phyloP scores from a whole-genome alignment of 35 echinoderm and acorn worm species.

The Apostichopus japonicus region DNA sequence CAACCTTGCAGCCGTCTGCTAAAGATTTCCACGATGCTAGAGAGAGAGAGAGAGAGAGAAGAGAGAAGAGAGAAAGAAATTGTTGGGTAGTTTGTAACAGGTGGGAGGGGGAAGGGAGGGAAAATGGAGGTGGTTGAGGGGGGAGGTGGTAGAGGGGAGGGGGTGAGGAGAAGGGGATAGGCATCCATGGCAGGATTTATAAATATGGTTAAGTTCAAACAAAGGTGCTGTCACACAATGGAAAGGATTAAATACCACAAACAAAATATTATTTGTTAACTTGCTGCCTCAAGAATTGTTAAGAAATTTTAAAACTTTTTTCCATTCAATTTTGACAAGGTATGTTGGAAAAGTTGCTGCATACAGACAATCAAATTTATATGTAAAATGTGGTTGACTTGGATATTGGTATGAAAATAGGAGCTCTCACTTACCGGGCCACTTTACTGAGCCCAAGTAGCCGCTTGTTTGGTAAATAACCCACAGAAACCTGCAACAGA shows the following conservation, averaged over 20 bases:
- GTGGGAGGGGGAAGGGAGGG: no score
- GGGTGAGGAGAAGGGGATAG: neutral
- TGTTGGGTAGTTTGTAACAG: neutral
- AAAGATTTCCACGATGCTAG: slow-evolving; percentile 94
- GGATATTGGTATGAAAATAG: neutral
- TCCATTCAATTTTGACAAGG: no score
- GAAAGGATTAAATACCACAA: no score
- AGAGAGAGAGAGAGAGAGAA: slow-evolving; percentile 36
- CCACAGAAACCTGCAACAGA: slow-evolving; percentile 84
- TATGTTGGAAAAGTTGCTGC: no score
- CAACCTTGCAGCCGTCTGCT: slow-evolving; percentile 96
- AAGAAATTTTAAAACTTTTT: no score
- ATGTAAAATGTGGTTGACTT: no score
- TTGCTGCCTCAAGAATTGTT: no score
- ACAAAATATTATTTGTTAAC: neutral
- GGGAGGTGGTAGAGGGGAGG: no score
- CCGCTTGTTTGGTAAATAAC: slow-evolving; percentile 92
- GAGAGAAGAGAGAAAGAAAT: neutral
- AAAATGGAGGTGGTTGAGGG: no score
- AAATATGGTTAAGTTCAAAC: no score
- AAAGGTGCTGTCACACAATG: no score
- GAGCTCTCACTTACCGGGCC: slow-evolving; percentile 71
- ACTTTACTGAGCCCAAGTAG: slow-evolving; percentile 91
- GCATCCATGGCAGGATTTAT: neutral
- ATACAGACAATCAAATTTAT: no score